phyloP scores from a whole-genome alignment of 1,140 invertebrate genomes.

The Cydia fagiglandana region DNA sequence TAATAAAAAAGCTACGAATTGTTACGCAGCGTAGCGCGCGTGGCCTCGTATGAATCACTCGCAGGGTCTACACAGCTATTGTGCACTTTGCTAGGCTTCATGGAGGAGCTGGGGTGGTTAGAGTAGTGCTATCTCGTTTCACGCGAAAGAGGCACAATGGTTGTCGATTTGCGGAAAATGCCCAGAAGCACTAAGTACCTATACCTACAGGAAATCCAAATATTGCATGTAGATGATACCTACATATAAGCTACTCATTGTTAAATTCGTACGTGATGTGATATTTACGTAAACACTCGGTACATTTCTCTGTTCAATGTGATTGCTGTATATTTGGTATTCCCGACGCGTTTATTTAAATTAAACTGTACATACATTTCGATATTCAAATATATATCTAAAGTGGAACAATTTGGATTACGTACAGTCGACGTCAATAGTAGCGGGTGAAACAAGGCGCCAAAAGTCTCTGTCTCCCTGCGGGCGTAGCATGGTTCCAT shows the following conservation, averaged over 20 bases:
- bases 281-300: not conserved
- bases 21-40: too few relatives aligned
- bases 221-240: not conserved
- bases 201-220: not conserved
- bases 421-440: not conserved
- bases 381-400: not conserved
- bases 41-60: too few relatives aligned
- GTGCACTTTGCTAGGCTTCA: too few relatives aligned
- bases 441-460: too few relatives aligned
- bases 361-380: not conserved
- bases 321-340: not conserved
- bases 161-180: too few relatives aligned
- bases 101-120: too few relatives aligned
- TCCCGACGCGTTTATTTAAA: conserved; percentile 14
- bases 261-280: conserved; percentile 13
- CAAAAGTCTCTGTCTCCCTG: too few relatives aligned
- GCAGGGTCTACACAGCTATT: not conserved
- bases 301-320: conserved; percentile 10
- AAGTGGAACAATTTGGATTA: not conserved
- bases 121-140: too few relatives aligned
- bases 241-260: not conserved
- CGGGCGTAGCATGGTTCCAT: too few relatives aligned
- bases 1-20: too few relatives aligned
- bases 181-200: too few relatives aligned
- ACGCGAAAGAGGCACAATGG: too few relatives aligned